Base-by-base conservation (phyloP, 1,140 invertebrate species). In the Cephus cinctus region DNA sequence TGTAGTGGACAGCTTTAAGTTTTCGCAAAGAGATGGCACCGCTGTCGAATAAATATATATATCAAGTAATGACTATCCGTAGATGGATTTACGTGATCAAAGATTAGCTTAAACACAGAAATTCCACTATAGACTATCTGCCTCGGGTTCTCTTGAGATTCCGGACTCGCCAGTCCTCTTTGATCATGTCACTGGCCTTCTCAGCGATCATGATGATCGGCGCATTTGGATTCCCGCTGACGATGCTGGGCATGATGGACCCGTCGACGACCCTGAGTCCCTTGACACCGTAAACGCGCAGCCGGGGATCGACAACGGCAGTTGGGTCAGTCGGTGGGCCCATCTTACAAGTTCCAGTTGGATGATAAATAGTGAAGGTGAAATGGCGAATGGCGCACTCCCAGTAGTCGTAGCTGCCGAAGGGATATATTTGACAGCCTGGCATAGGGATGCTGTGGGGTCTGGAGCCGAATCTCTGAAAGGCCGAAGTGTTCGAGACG, bases 361-460 rank as follows among this genome's bases (percentile, higher is more conserved):
- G 89, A 79, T 94, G 90, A 61, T 93, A 93, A 31, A 92, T 90
- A 0, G 90, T 91, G 52, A 89, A 88, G 0, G 89, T 91, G 50
- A 90, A 90, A 57, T 92, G 88, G 41, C 87, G 78, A 3, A 89
- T 75, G 40, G 85, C 82, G 57, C 92, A 94, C 57, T 88, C 88
- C 89, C 91, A 92, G 65, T 94, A 95, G 27, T 87, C 86, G 57
- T 94, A 90, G 1, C 85, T 86, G 27, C 79, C 76, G 64, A 91
- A 92, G 0, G 80, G 77, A 43, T 82, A 81, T 9, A 81, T 80
- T 32, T 87, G 81, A 62, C 92, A 95, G 0, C 86, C 89, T 0
- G 91, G 91, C 77, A 93, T 80, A 0, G 87, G 85, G 12, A 89
- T 88, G 2, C 82, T 85, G 32, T 90, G 82, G 0, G 89, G 85